Conservation (phyloP, 2,113 vertebrate genomes). For the Emydura subglobosa region DNA sequence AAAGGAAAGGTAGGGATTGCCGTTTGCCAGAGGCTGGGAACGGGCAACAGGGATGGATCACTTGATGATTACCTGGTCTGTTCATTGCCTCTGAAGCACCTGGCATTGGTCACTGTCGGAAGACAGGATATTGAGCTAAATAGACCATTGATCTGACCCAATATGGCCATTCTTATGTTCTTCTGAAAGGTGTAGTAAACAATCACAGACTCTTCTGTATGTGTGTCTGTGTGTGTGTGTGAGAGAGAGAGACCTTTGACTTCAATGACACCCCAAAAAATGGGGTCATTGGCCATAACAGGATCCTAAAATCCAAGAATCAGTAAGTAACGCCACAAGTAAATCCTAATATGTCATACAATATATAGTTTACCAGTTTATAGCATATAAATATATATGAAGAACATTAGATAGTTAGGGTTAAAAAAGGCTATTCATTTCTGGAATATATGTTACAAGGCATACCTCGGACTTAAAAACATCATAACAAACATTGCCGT, state of each 20-base stretch:
- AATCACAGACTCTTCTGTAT: neutral
- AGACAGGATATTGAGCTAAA: too few species aligned
- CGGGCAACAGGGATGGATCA: too few species aligned
- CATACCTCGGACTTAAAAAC: neutral
- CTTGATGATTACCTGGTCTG: too few species aligned
- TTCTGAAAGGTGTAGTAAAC: neutral
- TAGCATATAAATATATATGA: neutral
- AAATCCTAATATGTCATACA: neutral
- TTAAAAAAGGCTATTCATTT: neutral
- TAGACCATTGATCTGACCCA: too few species aligned
- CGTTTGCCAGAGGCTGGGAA: too few species aligned
- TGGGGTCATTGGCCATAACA: neutral
- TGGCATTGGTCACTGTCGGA: too few species aligned
- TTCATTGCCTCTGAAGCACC: too few species aligned
- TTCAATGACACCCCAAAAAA: neutral
- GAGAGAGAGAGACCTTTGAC: too few species aligned
- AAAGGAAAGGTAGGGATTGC: neutral
- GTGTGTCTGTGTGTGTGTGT: neutral
- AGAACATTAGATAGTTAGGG: neutral
- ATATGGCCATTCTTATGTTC: too few species aligned
- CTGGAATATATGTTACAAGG: neutral
- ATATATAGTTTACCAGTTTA: neutral
- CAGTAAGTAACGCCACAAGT: too few species aligned
- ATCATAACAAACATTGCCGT: neutral
- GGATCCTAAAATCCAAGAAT: neutral